Percentiles rank a stretch among this genome's conserved stretches.
phyloP scores from a whole-genome alignment of 1,140 invertebrate genomes.

The Thaumatotibia leucotreta region DNA sequence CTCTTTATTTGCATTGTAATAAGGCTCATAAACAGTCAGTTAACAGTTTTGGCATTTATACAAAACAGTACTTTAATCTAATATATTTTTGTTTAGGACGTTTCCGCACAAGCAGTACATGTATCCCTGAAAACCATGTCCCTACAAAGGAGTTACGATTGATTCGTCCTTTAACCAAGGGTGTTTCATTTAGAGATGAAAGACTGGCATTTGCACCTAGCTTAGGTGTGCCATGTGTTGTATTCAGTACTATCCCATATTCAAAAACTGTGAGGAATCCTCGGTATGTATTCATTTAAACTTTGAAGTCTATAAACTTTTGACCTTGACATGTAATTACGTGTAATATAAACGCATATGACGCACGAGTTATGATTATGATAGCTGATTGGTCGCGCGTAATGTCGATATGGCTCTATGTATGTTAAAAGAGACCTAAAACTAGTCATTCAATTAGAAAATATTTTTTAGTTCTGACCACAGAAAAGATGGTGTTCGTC shows the following conservation, averaged over 20 bases:
- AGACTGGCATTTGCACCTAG: slow-evolving; percentile 85
- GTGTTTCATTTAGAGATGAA: slow-evolving; percentile 85
- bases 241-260: slow-evolving; percentile 91
- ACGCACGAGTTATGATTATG: too few relatives aligned
- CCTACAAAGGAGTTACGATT: slow-evolving; percentile 78
- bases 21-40: too few relatives aligned
- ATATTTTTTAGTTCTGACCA: slow-evolving; percentile 79
- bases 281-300: slow-evolving; percentile 76
- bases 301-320: background rate
- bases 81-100: slow-evolving; percentile 57
- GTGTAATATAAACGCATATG: background rate
- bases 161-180: slow-evolving; percentile 74
- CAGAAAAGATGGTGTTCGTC: slow-evolving; percentile 85
- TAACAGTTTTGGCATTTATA: background rate
- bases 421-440: too few relatives aligned
- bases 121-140: slow-evolving; percentile 70
- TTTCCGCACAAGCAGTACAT: slow-evolving; percentile 64
- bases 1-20: too few relatives aligned
- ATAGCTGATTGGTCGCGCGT: background rate
- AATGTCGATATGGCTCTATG: background rate
- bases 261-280: slow-evolving; percentile 80
- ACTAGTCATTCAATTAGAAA: background rate
- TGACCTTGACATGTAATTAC: background rate
- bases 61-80: background rate
- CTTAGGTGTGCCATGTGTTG: slow-evolving; percentile 85